Evolutionary conservation across 2,113 vertebrate genomes (phyloP).

Genomic region (Lophura nycthemera): DNA sequence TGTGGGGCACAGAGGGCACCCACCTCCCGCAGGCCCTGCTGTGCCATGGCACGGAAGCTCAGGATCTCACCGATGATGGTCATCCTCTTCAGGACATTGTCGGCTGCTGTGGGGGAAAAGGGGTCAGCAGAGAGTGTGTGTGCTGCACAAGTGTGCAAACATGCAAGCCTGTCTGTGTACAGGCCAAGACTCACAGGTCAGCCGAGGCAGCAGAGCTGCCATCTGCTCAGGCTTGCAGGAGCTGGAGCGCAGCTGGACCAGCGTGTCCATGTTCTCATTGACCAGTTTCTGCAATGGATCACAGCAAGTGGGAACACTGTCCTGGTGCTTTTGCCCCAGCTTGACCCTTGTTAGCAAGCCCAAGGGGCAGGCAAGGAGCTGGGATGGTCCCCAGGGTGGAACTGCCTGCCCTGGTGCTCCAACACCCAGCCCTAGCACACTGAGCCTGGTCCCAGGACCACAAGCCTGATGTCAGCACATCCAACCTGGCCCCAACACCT

Average conservation of each 20-base stretch:
- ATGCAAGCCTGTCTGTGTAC: background rate
- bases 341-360: accelerated
- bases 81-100: slow-evolving; percentile 92
- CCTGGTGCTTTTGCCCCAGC: background rate
- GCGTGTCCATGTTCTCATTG: slow-evolving; percentile 92
- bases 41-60: slow-evolving; percentile 88
- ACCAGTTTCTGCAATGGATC: slow-evolving; percentile 87
- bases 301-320: background rate
- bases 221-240: slow-evolving; percentile 84
- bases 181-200: slow-evolving; percentile 79
- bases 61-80: slow-evolving; percentile 95
- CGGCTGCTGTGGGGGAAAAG: slow-evolving; percentile 77
- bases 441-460: too few species aligned
- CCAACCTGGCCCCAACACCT: background rate
- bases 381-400: background rate
- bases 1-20: background rate
- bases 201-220: slow-evolving; percentile 80
- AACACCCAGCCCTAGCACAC: background rate
- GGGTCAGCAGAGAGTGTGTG: background rate
- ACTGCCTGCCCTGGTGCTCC: background rate
- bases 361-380: background rate
- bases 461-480: too few species aligned
- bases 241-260: slow-evolving; percentile 91
- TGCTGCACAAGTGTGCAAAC: accelerated
- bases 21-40: slow-evolving; percentile 88